A percentile compares a stretch with the other conserved stretches of the same genome.
Conservation (phyloP, 2,888 invertebrate species). For the Lucinisca nassula region DNA sequence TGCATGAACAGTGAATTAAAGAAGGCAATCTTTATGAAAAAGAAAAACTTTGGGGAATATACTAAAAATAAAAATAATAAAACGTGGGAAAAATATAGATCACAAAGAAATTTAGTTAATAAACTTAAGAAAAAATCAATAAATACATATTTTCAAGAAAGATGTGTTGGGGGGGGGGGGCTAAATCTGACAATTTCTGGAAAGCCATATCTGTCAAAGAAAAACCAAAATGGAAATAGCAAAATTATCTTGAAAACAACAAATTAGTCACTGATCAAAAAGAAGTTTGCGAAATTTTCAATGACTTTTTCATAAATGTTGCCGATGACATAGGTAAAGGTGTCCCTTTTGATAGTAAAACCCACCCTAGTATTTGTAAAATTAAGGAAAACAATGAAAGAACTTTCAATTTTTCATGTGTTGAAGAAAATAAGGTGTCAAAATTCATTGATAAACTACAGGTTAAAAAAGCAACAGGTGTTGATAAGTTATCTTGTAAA, state of each 20-base stretch:
- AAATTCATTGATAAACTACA: conserved; percentile 1
- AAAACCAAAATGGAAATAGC: background rate
- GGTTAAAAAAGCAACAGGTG: background rate
- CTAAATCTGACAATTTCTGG: conserved; percentile 32
- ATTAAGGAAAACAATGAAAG: background rate
- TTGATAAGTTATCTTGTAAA: background rate
- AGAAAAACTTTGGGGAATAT: conserved; percentile 1
- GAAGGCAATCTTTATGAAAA: conserved; percentile 37
- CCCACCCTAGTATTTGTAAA: conserved; percentile 1
- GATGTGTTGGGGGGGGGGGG: conserved; percentile 26
- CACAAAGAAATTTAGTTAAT: conserved; percentile 28
- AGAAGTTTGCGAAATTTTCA: background rate
- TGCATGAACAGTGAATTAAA: conserved; percentile 34
- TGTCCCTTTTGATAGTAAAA: background rate
- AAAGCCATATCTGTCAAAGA: conserved; percentile 33
- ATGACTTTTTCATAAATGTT: background rate
- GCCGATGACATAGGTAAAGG: background rate
- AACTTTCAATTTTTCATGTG: background rate
- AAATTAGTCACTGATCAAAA: conserved; percentile 4
- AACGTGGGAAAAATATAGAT: conserved; percentile 23
- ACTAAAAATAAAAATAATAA: background rate
- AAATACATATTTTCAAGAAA: conserved; percentile 38
- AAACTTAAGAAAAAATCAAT: conserved; percentile 23
- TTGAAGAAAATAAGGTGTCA: background rate
- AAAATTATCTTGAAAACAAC: conserved; percentile 20